A percentile compares a stretch with the other conserved stretches of the same genome.
phyloP scores from a whole-genome alignment of 2,113 vertebrate genomes.

The Aix galericulata region DNA sequence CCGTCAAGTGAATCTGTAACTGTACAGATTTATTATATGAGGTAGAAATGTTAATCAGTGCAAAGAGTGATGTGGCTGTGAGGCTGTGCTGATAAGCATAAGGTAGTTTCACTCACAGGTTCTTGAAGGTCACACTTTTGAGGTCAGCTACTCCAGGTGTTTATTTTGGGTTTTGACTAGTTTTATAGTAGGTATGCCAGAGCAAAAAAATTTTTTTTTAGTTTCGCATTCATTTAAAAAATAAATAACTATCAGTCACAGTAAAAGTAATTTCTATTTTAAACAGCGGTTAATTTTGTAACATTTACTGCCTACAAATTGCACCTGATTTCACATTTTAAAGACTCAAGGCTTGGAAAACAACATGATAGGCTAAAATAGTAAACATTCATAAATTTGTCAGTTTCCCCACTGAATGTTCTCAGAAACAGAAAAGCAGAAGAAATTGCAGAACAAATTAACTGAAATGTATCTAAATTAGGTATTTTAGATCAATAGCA shows the following conservation, averaged over 20 bases:
- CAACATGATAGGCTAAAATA: conserved; percentile 15
- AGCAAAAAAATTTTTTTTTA: not conserved
- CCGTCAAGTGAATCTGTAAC: not conserved
- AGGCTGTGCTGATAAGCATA: not conserved
- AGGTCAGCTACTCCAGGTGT: not conserved
- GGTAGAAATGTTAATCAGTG: not conserved
- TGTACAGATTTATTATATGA: not conserved
- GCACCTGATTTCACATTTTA: not conserved
- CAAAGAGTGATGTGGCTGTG: not conserved
- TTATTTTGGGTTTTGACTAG: not conserved
- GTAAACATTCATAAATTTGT: not conserved
- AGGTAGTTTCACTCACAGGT: not conserved
- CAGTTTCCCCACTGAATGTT: not conserved
- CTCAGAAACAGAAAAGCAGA: not conserved
- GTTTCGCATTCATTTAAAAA: not conserved
- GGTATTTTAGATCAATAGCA: not conserved
- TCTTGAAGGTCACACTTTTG: not conserved
- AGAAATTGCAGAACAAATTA: not conserved
- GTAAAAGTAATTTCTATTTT: not conserved
- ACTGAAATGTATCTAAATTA: not conserved
- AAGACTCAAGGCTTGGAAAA: conserved; percentile 5
- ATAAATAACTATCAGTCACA: not conserved
- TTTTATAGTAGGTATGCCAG: not conserved
- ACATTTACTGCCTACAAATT: conserved; percentile 1
- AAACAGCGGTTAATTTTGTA: not conserved